A percentile compares a stretch with the other conserved stretches of the same genome.
These are phyloP conservation scores for Glareola pratincola DNA, from an alignment of 2,113 vertebrate species.

Conservation along the genomic window DNA sequence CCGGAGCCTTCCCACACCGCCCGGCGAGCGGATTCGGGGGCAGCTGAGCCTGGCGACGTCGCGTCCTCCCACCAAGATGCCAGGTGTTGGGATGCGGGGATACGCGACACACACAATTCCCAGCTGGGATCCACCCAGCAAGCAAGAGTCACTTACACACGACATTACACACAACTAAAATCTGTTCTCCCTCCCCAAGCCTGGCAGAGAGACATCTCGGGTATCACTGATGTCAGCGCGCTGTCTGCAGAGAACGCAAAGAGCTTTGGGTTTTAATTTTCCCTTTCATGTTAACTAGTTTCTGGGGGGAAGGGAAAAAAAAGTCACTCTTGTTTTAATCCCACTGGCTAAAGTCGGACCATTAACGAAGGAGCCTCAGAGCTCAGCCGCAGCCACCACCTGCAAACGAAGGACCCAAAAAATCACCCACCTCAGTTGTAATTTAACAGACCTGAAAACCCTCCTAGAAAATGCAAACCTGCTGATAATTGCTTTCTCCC, in stretches of 20 bases:
- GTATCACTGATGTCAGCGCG: neutral
- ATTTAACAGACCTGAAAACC: neutral
- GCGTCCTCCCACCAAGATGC: neutral
- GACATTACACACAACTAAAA: neutral
- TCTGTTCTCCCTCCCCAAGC: neutral
- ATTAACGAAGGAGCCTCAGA: rapidly evolving
- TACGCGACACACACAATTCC: rapidly evolving
- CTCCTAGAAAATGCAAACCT: neutral
- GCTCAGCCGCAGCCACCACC: neutral
- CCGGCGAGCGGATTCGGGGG: rapidly evolving
- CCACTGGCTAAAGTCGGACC: neutral
- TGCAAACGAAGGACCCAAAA: neutral
- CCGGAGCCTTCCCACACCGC: neutral
- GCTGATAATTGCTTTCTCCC: neutral
- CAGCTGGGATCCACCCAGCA: neutral
- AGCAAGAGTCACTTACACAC: neutral
- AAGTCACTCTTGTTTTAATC: neutral
- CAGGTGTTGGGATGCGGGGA: neutral
- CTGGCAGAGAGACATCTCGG: neutral
- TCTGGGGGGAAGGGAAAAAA: neutral
- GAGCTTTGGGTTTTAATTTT: neutral
- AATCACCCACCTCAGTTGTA: rapidly evolving
- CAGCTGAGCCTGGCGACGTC: neutral
- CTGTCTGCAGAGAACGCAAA: neutral
- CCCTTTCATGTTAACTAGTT: too few relatives aligned